Conservation (phyloP, 37 sponge, comb jelly and placozoan genomes). For the Corticium candelabrum region DNA sequence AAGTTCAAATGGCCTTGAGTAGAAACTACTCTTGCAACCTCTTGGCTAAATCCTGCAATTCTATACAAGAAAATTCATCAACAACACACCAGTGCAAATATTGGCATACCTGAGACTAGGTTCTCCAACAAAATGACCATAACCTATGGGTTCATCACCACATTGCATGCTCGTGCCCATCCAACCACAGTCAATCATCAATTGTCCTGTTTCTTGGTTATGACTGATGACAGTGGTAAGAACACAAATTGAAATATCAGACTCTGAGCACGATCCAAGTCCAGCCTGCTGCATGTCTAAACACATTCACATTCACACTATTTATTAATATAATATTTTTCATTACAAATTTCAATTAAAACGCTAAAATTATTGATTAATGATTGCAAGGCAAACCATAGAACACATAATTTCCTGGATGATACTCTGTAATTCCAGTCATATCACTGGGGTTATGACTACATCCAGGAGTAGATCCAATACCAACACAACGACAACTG, state of each 20-base stretch:
- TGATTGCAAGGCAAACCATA: not conserved
- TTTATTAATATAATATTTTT: not conserved
- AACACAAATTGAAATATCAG: not conserved
- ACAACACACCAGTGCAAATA: not conserved
- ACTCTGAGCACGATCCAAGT: not conserved
- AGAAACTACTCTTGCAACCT: not conserved
- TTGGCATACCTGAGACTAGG: not conserved
- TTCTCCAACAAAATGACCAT: not conserved
- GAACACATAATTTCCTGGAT: constrained; percentile 11
- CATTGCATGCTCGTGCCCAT: not conserved
- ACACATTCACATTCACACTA: constrained; percentile 1
- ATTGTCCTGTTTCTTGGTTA: not conserved
- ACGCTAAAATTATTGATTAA: not conserved
- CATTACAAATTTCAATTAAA: not conserved
- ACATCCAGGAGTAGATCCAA: constrained; percentile 2
- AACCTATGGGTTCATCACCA: not conserved
- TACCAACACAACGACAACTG: not conserved
- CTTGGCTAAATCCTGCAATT: not conserved
- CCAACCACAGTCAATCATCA: constrained; percentile 3
- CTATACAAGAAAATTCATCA: not conserved
- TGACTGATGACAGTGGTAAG: not conserved
- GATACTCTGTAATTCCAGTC: not conserved
- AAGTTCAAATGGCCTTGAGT: not conserved
- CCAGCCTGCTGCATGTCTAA: not conserved
- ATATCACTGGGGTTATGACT: not conserved